phyloP scores from a whole-genome alignment of 2,797 vertebrate genomes.

The Lagodon rhomboides region DNA sequence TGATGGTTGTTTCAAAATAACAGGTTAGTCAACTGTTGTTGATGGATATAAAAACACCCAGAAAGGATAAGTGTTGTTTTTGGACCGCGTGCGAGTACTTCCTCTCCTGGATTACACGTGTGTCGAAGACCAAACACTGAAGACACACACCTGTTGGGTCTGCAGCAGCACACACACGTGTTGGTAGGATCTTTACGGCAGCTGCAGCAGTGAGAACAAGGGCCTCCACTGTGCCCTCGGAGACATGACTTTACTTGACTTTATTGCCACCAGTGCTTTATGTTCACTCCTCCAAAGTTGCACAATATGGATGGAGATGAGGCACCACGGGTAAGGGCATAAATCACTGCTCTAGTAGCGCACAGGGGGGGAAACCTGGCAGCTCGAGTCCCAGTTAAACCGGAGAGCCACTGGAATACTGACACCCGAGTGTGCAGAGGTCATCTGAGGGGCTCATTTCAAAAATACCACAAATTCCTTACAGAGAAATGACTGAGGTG shows the following conservation, averaged over 20 bases:
- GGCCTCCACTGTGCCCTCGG: slow-evolving; percentile 57
- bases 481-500: not conserved
- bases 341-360: slow-evolving; percentile 44
- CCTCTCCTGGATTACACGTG: slow-evolving; percentile 27
- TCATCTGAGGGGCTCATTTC: not conserved
- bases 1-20: slow-evolving; percentile 23
- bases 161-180: slow-evolving; percentile 59
- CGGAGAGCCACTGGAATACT: slow-evolving; percentile 16
- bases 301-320: slow-evolving; percentile 50
- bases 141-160: slow-evolving; percentile 65
- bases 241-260: slow-evolving; percentile 70
- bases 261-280: slow-evolving; percentile 34
- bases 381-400: slow-evolving; percentile 28
- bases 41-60: slow-evolving; percentile 19
- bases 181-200: slow-evolving; percentile 59
- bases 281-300: slow-evolving; percentile 49
- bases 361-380: slow-evolving; percentile 4
- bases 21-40: slow-evolving; percentile 1
- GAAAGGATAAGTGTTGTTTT: slow-evolving; percentile 23
- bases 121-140: slow-evolving; percentile 33
- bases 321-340: slow-evolving; percentile 12
- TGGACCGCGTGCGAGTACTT: not conserved
- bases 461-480: slow-evolving; percentile 10
- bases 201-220: slow-evolving; percentile 75
- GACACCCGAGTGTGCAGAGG: slow-evolving; percentile 32